These are phyloP conservation scores for Chiloscyllium punctatum DNA, from an alignment of 2,797 vertebrate species.

Conservation along the genomic window DNA sequence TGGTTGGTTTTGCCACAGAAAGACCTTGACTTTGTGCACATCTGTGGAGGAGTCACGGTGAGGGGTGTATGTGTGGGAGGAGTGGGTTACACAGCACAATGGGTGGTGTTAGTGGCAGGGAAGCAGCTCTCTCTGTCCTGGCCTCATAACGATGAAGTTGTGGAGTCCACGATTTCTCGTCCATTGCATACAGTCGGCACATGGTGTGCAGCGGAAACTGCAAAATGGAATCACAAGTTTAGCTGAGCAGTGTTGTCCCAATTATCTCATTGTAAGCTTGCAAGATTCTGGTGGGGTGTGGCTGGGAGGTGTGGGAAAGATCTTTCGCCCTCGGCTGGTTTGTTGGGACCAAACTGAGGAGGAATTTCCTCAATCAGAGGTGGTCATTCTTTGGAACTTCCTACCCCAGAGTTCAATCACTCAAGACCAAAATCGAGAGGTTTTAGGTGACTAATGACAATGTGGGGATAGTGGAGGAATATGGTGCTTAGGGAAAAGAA, in stretches of 20 bases:
- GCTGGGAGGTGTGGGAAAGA: no score
- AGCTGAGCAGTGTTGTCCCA: background rate
- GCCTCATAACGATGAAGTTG: constrained; percentile 87
- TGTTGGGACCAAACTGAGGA: no score
- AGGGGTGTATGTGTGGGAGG: constrained; percentile 38
- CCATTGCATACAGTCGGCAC: constrained; percentile 95
- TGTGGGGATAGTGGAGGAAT: no score
- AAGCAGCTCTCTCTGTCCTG: constrained; percentile 35
- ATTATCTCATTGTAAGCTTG: no score
- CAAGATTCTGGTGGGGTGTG: no score
- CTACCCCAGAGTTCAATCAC: no score
- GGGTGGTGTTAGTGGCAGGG: constrained; percentile 40
- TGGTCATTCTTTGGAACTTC: no score
- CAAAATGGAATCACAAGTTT: constrained; percentile 33
- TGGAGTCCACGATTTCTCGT: constrained; percentile 92
- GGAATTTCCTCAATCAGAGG: no score
- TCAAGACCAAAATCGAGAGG: no score
- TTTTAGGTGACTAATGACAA: no score
- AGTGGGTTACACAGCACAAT: constrained; percentile 34
- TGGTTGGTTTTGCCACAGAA: constrained; percentile 56
- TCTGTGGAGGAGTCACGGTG: constrained; percentile 52
- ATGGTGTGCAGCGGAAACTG: constrained; percentile 79
- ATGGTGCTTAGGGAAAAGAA: no score
- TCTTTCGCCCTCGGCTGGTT: no score
- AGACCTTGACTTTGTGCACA: constrained; percentile 50